These are phyloP conservation scores for Sinopyrophorus schimmeli DNA, from an alignment of 2,888 invertebrate species.

Conservation along the genomic window DNA sequence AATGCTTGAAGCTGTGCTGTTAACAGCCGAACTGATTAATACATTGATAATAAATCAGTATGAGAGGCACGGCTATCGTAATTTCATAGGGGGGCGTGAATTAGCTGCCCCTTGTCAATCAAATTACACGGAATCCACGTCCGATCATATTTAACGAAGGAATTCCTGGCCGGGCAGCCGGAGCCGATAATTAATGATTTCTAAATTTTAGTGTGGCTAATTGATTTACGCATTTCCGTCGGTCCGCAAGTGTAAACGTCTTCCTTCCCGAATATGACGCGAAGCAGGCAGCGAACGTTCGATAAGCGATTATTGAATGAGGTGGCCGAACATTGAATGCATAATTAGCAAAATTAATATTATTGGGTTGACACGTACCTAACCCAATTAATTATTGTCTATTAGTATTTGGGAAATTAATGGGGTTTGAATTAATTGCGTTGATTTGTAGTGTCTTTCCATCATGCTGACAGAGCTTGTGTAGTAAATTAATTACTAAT, in stretches of 20 bases:
- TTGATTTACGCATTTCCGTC: too few species aligned
- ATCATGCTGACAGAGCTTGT: conserved; percentile 18
- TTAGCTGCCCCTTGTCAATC: conserved; percentile 14
- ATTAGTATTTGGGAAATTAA: conserved; percentile 27
- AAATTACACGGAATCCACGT: neutral
- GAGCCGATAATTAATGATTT: too few species aligned
- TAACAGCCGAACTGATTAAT: too few species aligned
- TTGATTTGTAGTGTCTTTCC: conserved; percentile 25
- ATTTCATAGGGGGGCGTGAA: conserved; percentile 13
- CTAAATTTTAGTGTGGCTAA: too few species aligned
- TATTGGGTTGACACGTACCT: conserved; percentile 28
- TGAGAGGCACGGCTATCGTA: conserved; percentile 10
- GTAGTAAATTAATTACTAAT: conserved; percentile 16
- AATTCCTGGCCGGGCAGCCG: too few species aligned
- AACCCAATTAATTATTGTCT: conserved; percentile 28
- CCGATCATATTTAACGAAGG: too few species aligned
- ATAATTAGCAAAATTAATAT: conserved; percentile 32
- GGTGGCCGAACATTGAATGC: conserved; percentile 25
- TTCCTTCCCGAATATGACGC: neutral
- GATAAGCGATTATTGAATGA: conserved; percentile 20
- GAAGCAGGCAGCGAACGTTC: conserved; percentile 1
- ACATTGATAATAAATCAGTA: conserved; percentile 15
- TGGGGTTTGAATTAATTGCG: conserved; percentile 19
- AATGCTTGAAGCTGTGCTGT: too few species aligned
- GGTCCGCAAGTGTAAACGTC: too few species aligned